These are phyloP conservation scores for Leptopilina syphax DNA, from an alignment of 2,888 invertebrate species.

Conservation along the genomic window DNA sequence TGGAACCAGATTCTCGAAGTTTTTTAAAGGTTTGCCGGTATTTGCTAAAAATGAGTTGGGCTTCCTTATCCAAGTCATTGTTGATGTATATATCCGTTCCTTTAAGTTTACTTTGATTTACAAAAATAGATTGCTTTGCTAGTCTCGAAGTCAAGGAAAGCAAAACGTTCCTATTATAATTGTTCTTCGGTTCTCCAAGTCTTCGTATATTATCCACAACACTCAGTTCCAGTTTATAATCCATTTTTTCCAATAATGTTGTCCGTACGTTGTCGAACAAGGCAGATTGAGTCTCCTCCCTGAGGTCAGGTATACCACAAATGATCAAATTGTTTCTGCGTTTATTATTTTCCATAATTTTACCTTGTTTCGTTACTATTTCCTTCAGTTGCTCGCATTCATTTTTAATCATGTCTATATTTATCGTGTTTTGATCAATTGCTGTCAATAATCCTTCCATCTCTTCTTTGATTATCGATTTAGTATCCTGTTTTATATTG, in stretches of 20 bases:
- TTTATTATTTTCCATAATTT: neutral
- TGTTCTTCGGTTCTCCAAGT: neutral
- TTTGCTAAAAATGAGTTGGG: neutral
- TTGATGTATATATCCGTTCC: neutral
- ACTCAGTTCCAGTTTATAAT: neutral
- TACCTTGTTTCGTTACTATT: neutral
- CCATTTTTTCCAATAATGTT: neutral
- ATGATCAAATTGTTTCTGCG: neutral
- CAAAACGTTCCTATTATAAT: neutral
- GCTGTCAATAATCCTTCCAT: no score
- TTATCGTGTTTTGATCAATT: neutral
- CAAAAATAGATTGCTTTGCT: neutral
- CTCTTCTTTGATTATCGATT: no score
- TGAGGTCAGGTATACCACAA: neutral
- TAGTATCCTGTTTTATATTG: no score
- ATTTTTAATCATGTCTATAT: neutral
- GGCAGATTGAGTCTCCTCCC: neutral
- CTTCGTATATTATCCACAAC: neutral
- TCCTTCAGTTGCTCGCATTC: neutral
- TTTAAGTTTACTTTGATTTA: neutral
- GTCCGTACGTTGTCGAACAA: neutral
- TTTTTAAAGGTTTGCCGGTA: neutral
- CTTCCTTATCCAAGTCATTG: neutral
- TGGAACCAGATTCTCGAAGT: neutral
- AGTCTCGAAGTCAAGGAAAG: neutral